Evolutionary conservation across 2,888 invertebrate genomes (phyloP).

Genomic region (Acrobasis suavella): DNA sequence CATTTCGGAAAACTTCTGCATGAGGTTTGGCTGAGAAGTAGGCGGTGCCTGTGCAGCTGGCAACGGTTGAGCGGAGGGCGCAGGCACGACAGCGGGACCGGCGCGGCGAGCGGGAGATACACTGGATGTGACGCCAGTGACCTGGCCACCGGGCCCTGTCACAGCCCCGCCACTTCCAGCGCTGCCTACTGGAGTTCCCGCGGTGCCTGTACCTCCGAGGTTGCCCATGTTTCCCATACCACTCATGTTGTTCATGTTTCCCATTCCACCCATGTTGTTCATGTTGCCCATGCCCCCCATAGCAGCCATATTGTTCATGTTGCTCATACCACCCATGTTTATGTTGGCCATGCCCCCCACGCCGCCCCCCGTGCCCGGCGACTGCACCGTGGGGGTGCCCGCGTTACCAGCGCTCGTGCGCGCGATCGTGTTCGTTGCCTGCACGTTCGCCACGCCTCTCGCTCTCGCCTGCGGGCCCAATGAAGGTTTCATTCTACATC

Average conservation of each 20-base stretch:
- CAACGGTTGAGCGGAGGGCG: constrained; percentile 71
- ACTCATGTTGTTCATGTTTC: constrained; percentile 33
- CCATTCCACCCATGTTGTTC: constrained; percentile 22
- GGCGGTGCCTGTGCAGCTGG: constrained; percentile 66
- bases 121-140: constrained; percentile 48
- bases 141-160: constrained; percentile 48
- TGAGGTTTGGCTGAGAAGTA: constrained; percentile 86
- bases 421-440: constrained; percentile 78
- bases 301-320: constrained; percentile 15
- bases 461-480: constrained; percentile 70
- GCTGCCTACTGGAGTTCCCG: constrained; percentile 47
- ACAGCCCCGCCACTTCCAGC: constrained; percentile 43
- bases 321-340: constrained; percentile 21
- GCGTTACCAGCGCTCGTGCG: constrained; percentile 85
- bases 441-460: constrained; percentile 78
- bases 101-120: constrained; percentile 74
- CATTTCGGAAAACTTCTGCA: constrained; percentile 95
- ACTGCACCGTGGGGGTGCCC: constrained; percentile 70
- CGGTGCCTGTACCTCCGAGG: constrained; percentile 49
- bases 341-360: constrained; percentile 21
- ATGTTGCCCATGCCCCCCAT: constrained; percentile 16
- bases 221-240: constrained; percentile 24
- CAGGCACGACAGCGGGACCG: constrained; percentile 67
- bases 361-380: constrained; percentile 51
- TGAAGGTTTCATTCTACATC: constrained; percentile 19